Conservation (phyloP, 2,888 invertebrate species). For the Hanleya hanleyi region DNA sequence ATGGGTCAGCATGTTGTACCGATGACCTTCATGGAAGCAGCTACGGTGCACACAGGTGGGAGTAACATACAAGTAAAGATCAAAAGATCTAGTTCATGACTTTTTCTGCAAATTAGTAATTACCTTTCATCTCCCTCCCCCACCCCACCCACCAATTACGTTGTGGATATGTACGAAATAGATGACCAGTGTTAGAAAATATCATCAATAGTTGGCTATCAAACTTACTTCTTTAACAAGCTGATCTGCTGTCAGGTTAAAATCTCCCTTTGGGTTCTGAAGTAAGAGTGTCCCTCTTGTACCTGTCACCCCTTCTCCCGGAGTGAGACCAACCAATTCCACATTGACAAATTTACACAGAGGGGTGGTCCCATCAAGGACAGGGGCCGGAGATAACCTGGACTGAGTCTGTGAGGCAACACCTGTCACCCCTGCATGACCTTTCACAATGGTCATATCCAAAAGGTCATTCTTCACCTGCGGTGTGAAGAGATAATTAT, state of each 20-base stretch:
- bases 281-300: constrained; percentile 82
- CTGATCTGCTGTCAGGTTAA: constrained; percentile 35
- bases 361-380: constrained; percentile 44
- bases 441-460: constrained; percentile 81
- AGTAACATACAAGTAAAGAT: no score
- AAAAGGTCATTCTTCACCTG: constrained; percentile 84
- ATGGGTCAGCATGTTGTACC: no score
- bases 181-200: no score
- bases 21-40: no score
- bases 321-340: constrained; percentile 80
- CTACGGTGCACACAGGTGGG: no score
- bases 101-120: no score
- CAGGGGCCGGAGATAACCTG: constrained; percentile 50
- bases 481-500: constrained; percentile 68
- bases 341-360: constrained; percentile 81
- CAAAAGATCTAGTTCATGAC: no score
- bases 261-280: constrained; percentile 77
- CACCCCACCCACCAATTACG: no score
- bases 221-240: constrained; percentile 41
- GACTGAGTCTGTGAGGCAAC: neutral
- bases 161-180: no score
- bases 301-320: constrained; percentile 79
- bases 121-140: no score
- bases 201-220: neutral
- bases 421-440: neutral